Evolutionary conservation across 1,140 invertebrate species (phyloP), one percentile per base, ranked within the genome.

Genomic region (Dendroctonus ponderosae): DNA sequence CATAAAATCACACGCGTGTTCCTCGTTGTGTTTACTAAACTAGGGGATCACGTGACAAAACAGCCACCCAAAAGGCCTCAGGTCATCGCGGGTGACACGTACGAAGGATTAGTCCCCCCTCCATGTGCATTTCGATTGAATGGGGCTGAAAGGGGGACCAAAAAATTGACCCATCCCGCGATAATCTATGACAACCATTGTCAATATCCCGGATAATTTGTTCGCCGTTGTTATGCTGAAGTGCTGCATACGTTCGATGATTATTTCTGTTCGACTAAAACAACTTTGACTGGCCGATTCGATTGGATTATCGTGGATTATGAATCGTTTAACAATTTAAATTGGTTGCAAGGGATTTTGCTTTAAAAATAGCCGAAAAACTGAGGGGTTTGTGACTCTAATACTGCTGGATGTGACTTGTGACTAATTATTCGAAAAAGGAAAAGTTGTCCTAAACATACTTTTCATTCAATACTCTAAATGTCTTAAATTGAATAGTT

Each of bases 131-230:
- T 26, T 26, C 26, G 26, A 26, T 26, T 26, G 26, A 26, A 26
- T 37, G 5, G 8, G 49, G 26, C 26, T 26, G 26, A 26, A 26
- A 26, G 26, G 26, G 58, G 49, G 59, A 48, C 11, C 39, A 14
- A 62, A 58, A 62, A 62, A 62, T 62, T 62, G 59, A 62, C 59
- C 59, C 59, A n/a, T 51, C 39, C 59, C 38, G 15, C 11, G 12
- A 50, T 62, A 62, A 62, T 62, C 59, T 50, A 62, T 40, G 40
- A 52, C 52, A 62, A 62, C 50, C 59, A 62, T 62, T 50, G 59
- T 51, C 59, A 43, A 50, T 62, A 62, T 62, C 26, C 38, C 49
- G 7, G 48, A 14, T 51, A 62, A 62, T 51, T 62, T 62, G 40
- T 9, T 53, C 38, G 7, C 15, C 43, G 8, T 15, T 60, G 44